Conservation (phyloP, 2,797 vertebrate genomes). For the Squalus acanthias region DNA sequence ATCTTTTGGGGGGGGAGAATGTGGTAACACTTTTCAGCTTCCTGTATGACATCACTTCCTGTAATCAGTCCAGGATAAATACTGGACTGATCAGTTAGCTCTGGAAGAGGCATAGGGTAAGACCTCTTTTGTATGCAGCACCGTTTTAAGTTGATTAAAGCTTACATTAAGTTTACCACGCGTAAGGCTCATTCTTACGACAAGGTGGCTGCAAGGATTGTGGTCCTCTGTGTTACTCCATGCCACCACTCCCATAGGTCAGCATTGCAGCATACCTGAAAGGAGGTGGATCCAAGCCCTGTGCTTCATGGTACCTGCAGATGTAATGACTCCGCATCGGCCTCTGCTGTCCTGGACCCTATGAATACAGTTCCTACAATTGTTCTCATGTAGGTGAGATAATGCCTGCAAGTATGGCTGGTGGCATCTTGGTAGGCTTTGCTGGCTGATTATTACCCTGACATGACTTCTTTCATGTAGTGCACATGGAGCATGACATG, state of each 20-base stretch:
- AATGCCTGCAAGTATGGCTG: neutral
- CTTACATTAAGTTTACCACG: too few relatives aligned
- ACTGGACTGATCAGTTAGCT: too few relatives aligned
- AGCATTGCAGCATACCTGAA: neutral
- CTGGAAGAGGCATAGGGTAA: too few relatives aligned
- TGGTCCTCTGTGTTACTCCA: neutral
- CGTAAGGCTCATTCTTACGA: too few relatives aligned
- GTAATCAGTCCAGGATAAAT: too few relatives aligned
- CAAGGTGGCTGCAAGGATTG: neutral
- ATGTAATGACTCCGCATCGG: neutral
- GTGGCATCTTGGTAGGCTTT: neutral
- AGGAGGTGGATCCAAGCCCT: neutral
- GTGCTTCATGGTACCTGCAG: neutral
- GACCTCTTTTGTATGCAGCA: too few relatives aligned
- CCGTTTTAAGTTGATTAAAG: too few relatives aligned
- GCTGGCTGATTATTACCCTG: neutral
- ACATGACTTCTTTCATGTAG: neutral
- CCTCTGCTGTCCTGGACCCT: neutral
- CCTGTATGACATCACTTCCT: too few relatives aligned
- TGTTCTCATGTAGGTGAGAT: neutral
- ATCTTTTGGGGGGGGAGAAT: too few relatives aligned
- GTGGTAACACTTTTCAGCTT: too few relatives aligned
- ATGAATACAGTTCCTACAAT: neutral
- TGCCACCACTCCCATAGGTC: neutral
- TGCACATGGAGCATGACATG: neutral